Evolutionary conservation across 2,888 invertebrate genomes (phyloP), one percentile per base, ranked within the genome.

Genomic region (Megaustenia siamemsis): DNA sequence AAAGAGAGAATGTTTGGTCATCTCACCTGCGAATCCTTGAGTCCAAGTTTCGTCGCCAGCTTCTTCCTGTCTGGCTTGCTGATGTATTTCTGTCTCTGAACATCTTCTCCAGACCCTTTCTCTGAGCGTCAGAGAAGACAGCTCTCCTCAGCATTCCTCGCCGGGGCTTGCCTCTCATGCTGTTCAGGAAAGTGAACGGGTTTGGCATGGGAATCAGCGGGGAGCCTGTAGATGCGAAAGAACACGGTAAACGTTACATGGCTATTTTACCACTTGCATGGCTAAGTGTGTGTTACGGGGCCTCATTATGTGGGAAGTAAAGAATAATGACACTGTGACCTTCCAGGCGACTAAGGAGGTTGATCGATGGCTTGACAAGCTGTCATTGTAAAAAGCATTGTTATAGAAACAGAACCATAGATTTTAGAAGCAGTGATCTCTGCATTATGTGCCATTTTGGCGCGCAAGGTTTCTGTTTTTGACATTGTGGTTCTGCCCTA

Each of bases 1-100:
- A 49, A 3, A 38, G 40, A 38, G 53, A 43, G 40, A 56, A 3
- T 1, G 28, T 6, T 12, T 5, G 2, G 53, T 28, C 28, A 56
- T 45, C 32, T 63, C 43, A 98, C 99, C 97, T 99, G 99, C 88
- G 98, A 98, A 93, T 99, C 99, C 93, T 99, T 99, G 21, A 99
- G 95, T 18, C 98, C 98, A 78, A 99, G 95, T 94, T 98, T 97
- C 94, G 98, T 98, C 0, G 99, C 99, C 87, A 99, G 95, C 92
- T 98, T 98, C 95, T 98, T 99, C 94, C 99, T 95, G 94, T 99
- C 99, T 0, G 99, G 99, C 94, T 99, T 99, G 93, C 98, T 98
- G 94, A 99, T 99, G 95, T 99, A 99, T 94, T 99, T 99, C 95
- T 99, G 99, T 80, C 98, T 96, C 94, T 98, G 95, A 99, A 99